Evolutionary conservation across 2,888 invertebrate species (phyloP).

Genomic region (Stenolophus ochropezus): DNA sequence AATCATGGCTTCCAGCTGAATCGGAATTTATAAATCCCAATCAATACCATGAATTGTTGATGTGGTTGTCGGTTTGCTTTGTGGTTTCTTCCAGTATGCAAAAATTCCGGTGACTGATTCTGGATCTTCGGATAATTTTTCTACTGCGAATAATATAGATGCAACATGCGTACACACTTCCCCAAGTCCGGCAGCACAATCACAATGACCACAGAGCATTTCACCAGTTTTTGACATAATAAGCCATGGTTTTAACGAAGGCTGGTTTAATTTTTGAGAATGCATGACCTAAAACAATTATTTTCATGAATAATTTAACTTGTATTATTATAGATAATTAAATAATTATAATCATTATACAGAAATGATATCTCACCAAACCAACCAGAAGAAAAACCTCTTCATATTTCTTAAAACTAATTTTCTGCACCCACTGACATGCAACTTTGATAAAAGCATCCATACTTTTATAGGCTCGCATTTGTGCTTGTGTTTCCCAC

Average conservation of each 20-base stretch:
- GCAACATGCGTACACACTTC: background rate
- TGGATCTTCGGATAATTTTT: background rate
- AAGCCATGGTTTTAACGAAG: background rate
- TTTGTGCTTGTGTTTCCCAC: too few relatives aligned
- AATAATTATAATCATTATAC: too few relatives aligned
- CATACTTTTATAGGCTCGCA: too few relatives aligned
- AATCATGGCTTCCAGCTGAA: background rate
- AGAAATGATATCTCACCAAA: too few relatives aligned
- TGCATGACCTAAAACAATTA: slow-evolving; percentile 58
- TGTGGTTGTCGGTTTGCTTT: background rate
- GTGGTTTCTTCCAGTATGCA: background rate
- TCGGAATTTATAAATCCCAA: background rate
- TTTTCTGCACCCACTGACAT: too few relatives aligned
- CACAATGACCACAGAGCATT: background rate
- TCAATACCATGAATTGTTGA: background rate
- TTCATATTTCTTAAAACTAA: too few relatives aligned
- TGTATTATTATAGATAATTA: too few relatives aligned
- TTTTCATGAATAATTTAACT: too few relatives aligned
- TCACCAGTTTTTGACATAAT: background rate
- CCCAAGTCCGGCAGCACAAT: background rate
- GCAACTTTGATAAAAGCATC: too few relatives aligned
- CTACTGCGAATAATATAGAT: slow-evolving; percentile 15
- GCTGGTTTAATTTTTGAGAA: background rate
- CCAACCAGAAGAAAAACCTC: too few relatives aligned
- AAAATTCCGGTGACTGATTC: background rate